A percentile compares a stretch with the other conserved stretches of the same genome.
These are phyloP conservation scores for Cryptophagus acutangulus DNA, from an alignment of 2,888 invertebrate genomes.

Conservation along the genomic window DNA sequence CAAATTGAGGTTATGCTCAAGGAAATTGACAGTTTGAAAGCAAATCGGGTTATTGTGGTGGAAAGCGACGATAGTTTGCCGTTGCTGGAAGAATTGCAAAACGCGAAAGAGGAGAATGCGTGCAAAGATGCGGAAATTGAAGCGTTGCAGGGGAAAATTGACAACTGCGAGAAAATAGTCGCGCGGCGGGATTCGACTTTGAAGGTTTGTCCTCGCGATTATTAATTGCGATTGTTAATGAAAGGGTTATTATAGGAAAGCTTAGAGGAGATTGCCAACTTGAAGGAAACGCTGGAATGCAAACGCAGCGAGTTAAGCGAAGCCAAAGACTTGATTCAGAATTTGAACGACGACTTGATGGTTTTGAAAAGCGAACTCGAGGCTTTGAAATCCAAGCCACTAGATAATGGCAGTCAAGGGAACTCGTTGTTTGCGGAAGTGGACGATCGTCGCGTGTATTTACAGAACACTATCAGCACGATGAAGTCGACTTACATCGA, in stretches of 20 bases:
- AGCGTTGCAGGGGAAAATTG: conserved; percentile 1
- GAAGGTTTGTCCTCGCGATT: conserved; percentile 20
- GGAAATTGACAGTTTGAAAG: no score
- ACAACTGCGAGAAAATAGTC: background rate
- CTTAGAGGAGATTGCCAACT: conserved; percentile 19
- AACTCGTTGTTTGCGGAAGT: conserved; percentile 45
- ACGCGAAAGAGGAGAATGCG: no score
- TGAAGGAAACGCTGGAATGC: conserved; percentile 24
- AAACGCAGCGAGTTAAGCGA: conserved; percentile 34
- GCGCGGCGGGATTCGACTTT: background rate
- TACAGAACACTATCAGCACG: conserved; percentile 34
- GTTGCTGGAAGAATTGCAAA: no score
- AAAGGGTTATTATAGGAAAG: conserved; percentile 12
- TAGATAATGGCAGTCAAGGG: conserved; percentile 35
- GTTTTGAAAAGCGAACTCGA: conserved; percentile 35
- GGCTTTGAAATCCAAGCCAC: conserved; percentile 32
- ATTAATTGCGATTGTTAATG: conserved; percentile 5
- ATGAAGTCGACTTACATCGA: conserved; percentile 34
- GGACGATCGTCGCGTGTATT: conserved; percentile 37
- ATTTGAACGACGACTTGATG: conserved; percentile 35
- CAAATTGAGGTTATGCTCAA: no score
- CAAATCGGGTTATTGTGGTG: no score
- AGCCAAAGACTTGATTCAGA: conserved; percentile 28
- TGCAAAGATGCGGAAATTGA: no score
- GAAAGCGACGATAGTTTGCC: no score